These are phyloP conservation scores for Mermis nigrescens DNA, from an alignment of 2,888 invertebrate species.

Conservation along the genomic window DNA sequence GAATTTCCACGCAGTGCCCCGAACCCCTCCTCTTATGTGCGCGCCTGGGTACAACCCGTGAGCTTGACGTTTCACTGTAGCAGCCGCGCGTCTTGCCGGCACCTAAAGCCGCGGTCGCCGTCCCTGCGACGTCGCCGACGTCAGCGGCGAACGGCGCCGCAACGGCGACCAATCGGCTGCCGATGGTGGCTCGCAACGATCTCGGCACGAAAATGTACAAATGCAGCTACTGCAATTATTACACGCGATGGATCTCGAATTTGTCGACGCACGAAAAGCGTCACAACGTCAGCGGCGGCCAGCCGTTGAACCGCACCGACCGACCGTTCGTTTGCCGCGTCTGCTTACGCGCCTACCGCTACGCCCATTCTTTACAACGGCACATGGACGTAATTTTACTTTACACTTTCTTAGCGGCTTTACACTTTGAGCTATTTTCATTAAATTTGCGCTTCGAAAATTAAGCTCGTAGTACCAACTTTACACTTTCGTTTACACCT, in stretches of 20 bases:
- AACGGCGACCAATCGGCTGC: conserved; percentile 19
- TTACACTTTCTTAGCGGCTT: too few relatives aligned
- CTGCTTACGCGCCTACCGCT: conserved; percentile 32
- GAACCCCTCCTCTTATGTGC: too few relatives aligned
- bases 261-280: conserved; percentile 76
- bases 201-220: conserved; percentile 49
- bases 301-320: conserved; percentile 17
- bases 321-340: conserved; percentile 29
- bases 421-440: too few relatives aligned
- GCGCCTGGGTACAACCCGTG: too few relatives aligned
- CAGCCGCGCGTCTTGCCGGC: too few relatives aligned
- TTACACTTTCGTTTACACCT: too few relatives aligned
- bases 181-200: conserved; percentile 37
- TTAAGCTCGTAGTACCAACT: too few relatives aligned
- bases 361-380: conserved; percentile 29
- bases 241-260: conserved; percentile 68
- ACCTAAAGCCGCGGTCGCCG: too few relatives aligned
- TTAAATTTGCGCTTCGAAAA: too few relatives aligned
- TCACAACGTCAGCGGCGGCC: conserved; percentile 40
- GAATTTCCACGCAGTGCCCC: too few relatives aligned
- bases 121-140: background rate
- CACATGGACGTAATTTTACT: conserved; percentile 21
- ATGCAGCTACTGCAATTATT: conserved; percentile 71
- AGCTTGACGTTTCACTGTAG: too few relatives aligned
- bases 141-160: background rate